Conservation (phyloP, 1,140 invertebrate species). For the Centruroides sculpturatus region DNA sequence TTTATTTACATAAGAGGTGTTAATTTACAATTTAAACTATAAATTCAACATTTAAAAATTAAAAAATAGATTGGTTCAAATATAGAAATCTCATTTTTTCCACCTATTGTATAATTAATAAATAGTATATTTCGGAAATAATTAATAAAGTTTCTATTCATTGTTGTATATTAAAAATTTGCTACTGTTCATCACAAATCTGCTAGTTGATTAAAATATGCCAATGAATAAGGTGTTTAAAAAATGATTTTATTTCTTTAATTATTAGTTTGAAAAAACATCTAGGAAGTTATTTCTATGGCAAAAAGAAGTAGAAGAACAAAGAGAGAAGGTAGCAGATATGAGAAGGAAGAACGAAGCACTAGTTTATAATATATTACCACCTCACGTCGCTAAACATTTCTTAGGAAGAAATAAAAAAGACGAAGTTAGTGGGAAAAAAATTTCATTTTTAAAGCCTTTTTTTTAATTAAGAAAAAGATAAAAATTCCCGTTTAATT, state of each 20-base stretch:
- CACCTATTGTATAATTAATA: too few relatives aligned
- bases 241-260: slow-evolving; percentile 2
- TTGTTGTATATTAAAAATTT: too few relatives aligned
- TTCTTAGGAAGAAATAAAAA: slow-evolving; percentile 53
- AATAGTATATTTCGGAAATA: too few relatives aligned
- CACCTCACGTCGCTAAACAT: slow-evolving; percentile 77
- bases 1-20: too few relatives aligned
- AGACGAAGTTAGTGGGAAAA: slow-evolving; percentile 21
- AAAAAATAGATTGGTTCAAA: too few relatives aligned
- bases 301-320: slow-evolving; percentile 53
- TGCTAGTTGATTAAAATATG: background rate
- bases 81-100: too few relatives aligned
- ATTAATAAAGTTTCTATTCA: too few relatives aligned
- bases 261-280: slow-evolving; percentile 53
- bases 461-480: too few relatives aligned
- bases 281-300: slow-evolving; percentile 60
- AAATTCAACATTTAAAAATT: too few relatives aligned
- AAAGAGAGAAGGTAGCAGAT: slow-evolving; percentile 67
- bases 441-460: background rate
- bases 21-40: too few relatives aligned
- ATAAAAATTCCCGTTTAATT: background rate
- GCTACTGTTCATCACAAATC: background rate
- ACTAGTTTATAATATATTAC: slow-evolving; percentile 50
- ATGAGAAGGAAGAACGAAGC: slow-evolving; percentile 77
- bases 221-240: background rate